A percentile compares a stretch with the other conserved stretches of the same genome.
Conservation (phyloP, 2,797 vertebrate genomes). For the Callimico goeldii region DNA sequence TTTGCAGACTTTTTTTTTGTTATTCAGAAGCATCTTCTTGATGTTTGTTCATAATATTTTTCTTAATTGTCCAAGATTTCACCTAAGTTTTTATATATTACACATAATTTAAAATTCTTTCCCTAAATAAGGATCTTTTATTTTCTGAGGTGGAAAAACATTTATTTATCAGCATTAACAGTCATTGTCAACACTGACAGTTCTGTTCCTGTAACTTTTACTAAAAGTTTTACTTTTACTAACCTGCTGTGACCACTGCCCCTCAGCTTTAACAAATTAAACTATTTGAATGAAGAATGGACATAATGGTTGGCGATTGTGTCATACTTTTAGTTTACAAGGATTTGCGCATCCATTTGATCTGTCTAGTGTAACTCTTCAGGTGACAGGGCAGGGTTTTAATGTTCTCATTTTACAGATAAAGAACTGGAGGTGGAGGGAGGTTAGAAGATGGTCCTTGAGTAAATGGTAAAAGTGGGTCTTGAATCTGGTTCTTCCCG, state of each 20-base stretch:
- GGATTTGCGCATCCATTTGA: neutral
- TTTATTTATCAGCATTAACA: slow-evolving; percentile 7
- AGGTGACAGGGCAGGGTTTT: neutral
- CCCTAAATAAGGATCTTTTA: neutral
- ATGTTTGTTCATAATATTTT: neutral
- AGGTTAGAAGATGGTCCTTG: neutral
- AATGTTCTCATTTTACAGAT: slow-evolving; percentile 50
- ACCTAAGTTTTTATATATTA: neutral
- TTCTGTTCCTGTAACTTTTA: slow-evolving; percentile 10
- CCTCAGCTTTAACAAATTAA: slow-evolving; percentile 9
- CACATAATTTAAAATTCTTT: slow-evolving; percentile 13
- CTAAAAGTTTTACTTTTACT: slow-evolving; percentile 36
- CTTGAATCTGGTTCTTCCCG: neutral
- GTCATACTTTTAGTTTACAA: slow-evolving; percentile 19
- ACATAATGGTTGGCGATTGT: neutral
- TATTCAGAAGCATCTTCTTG: neutral
- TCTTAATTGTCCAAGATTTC: slow-evolving; percentile 11
- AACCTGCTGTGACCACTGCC: neutral
- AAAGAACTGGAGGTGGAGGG: neutral
- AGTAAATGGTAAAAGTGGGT: neutral
- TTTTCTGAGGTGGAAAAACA: neutral
- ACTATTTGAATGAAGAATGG: neutral
- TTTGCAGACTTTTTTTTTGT: neutral
- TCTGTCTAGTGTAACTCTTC: neutral
- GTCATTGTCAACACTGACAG: neutral